Percentiles rank a stretch among this genome's conserved stretches.
These are phyloP conservation scores for Bergia sp. DNA, from an alignment of 92 coral and sea anemone species.

Conservation along the genomic window DNA sequence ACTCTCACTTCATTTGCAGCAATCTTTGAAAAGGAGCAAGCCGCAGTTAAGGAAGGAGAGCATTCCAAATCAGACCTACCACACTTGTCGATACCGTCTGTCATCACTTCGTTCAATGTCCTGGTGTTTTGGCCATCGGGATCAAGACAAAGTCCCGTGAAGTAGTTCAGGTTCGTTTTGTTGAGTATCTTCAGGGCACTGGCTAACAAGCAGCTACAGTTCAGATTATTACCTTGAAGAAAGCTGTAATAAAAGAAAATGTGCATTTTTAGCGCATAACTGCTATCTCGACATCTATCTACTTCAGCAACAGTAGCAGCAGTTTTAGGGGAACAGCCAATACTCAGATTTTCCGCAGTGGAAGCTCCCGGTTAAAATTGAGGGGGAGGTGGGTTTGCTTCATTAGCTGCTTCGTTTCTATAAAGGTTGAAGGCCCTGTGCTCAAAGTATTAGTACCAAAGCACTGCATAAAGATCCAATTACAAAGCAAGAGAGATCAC, in stretches of 20 bases:
- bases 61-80: neutral
- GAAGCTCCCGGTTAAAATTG: too few relatives aligned
- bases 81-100: neutral
- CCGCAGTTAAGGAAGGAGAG: neutral
- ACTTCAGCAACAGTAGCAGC: too few relatives aligned
- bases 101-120: neutral
- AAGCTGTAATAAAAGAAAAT: conserved; percentile 12
- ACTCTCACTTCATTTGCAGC: neutral
- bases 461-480: too few relatives aligned
- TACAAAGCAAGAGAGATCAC: too few relatives aligned
- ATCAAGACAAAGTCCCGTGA: conserved; percentile 20
- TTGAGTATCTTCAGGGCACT: conserved; percentile 37
- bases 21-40: neutral
- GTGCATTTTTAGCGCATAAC: neutral
- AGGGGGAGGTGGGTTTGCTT: too few relatives aligned
- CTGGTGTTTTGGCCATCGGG: neutral
- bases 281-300: neutral
- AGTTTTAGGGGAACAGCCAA: too few relatives aligned
- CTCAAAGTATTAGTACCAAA: too few relatives aligned
- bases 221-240: conserved; percentile 30
- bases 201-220: conserved; percentile 36
- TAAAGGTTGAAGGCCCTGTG: too few relatives aligned
- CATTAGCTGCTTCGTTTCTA: too few relatives aligned
- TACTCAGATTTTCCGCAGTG: too few relatives aligned
- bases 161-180: conserved; percentile 28